Evolutionary conservation across 1,140 invertebrate species (phyloP), one percentile per base, ranked within the genome.

Genomic region (Psilanteris sp.): DNA sequence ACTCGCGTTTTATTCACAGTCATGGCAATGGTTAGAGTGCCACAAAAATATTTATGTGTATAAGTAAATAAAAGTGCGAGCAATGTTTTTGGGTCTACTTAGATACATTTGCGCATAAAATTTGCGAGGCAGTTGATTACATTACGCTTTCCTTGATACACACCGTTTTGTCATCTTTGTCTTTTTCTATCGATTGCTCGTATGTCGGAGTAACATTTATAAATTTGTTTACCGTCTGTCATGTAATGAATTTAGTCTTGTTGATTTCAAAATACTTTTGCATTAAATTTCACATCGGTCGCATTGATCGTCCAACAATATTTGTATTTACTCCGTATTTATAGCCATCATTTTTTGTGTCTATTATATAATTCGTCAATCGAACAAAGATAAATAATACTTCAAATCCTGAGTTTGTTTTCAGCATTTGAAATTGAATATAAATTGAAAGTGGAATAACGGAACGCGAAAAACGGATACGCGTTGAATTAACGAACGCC

Each of bases 401-500:
- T 10, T 2, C 14, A 2, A 16, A 8, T 10, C 26, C 2, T 18
- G 1, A 18, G 14, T 46, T 31, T 18, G 6, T 44, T 29, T 11
- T 9, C 3, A 18, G 8, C 11, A 14, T 34, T 57, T 44, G 6
- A 11, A 43, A 50, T 62, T 39, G 22, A 50, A 62, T 50, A 22
- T 62, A 62, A 29, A 50, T 55, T 36, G 62, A 67, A 55, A 54
- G 0, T 11, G 16, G 18, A 26, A 36, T 18, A 31, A 10, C 22
- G 16, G 6, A 31, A 50, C 15, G 29, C 5, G 10, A 41, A 64
- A 64, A 64, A 39, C 15, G 16, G 43, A 48, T 32, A 36, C 8
- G 22, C 15, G 29, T 46, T 39, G 59, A 57, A 64, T 64, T 55
- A 73, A 73, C 59, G 43, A 50, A 44, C n/a, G 36, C 20, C 15